Evolutionary conservation across 92 coral and sea anemone species (phyloP).

Genomic region (Bergia sp.): DNA sequence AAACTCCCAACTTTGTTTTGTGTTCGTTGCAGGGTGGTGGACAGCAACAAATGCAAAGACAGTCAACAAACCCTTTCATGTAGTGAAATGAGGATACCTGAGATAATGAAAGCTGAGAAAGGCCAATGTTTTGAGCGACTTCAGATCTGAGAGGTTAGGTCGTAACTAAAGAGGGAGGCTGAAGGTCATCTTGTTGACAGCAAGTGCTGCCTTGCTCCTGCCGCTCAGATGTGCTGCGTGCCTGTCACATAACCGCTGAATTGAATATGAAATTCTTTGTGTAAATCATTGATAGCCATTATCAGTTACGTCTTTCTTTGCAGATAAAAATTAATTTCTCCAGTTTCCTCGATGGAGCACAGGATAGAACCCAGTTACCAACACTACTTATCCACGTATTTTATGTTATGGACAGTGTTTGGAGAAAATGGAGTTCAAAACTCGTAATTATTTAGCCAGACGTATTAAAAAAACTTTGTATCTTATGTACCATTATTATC

Average conservation of each 20-base stretch:
- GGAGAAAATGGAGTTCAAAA: background rate
- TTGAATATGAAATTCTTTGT: conserved; percentile 1
- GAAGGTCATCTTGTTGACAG: background rate
- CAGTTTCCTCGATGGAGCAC: conserved; percentile 3
- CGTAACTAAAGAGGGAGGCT: background rate
- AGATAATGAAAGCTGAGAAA: background rate
- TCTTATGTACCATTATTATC: background rate
- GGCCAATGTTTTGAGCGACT: background rate
- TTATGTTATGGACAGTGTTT: background rate
- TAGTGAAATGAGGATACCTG: conserved; percentile 46
- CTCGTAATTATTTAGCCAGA: background rate
- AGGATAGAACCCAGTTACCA: background rate
- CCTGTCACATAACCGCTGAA: conserved; percentile 2
- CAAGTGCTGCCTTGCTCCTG: background rate
- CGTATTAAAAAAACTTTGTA: background rate
- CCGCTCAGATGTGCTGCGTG: background rate
- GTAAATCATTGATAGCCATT: background rate
- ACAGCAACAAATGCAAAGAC: conserved; percentile 90
- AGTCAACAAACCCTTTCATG: conserved; percentile 99
- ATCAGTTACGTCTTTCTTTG: conserved; percentile 1
- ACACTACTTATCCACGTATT: background rate
- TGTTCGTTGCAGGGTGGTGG: conserved; percentile 72
- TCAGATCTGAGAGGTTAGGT: conserved; percentile 8
- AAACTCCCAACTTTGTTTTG: background rate
- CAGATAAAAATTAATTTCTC: background rate